These are phyloP conservation scores for Atta colombica DNA, from an alignment of 1,140 invertebrate genomes.

Conservation along the genomic window DNA sequence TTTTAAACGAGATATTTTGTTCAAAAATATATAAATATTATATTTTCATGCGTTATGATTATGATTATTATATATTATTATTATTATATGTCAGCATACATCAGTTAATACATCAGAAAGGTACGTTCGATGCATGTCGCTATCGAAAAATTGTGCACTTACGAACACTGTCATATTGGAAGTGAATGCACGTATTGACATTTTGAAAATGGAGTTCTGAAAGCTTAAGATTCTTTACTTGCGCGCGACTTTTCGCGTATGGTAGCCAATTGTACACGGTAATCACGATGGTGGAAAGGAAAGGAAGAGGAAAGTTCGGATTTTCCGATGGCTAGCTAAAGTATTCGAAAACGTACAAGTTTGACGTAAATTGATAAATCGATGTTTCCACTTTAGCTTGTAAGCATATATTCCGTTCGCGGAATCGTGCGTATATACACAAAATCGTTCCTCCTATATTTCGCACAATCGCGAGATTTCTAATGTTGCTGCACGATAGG, in stretches of 20 bases:
- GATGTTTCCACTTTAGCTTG: conserved; percentile 33
- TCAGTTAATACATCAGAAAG: conserved; percentile 22
- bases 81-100: background rate
- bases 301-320: conserved; percentile 4
- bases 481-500: conserved; percentile 10
- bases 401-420: conserved; percentile 27
- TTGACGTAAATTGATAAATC: conserved; percentile 53
- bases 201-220: conserved; percentile 33
- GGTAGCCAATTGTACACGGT: conserved; percentile 20
- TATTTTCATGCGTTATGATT: background rate
- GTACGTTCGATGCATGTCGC: background rate
- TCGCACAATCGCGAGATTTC: conserved; percentile 22
- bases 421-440: background rate
- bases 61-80: conserved; percentile 21
- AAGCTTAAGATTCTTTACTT: conserved; percentile 33
- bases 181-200: conserved; percentile 29
- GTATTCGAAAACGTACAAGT: conserved; percentile 23
- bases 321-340: conserved; percentile 24
- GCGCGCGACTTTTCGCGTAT: conserved; percentile 12
- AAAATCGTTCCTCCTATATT: background rate
- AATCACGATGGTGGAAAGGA: conserved; percentile 15
- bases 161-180: conserved; percentile 12
- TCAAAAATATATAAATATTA: background rate
- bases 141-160: conserved; percentile 13
- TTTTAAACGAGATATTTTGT: background rate